These are phyloP conservation scores for Nannospalax galili DNA, from an alignment of 2,113 vertebrate genomes.

Conservation along the genomic window DNA sequence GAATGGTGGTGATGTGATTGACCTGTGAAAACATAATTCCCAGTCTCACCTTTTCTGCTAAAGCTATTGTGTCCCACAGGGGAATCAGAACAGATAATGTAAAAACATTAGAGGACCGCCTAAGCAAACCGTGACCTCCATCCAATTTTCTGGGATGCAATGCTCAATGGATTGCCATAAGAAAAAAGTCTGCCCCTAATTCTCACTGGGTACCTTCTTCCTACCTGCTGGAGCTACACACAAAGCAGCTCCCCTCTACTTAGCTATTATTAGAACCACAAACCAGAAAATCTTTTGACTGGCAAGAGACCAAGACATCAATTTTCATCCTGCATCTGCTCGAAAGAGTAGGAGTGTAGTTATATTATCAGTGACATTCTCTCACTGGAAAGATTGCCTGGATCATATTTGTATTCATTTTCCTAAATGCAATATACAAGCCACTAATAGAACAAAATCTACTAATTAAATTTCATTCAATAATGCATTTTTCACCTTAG, in stretches of 20 bases:
- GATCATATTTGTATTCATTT: conserved; percentile 89
- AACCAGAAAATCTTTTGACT: conserved; percentile 60
- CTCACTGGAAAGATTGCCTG: conserved; percentile 74
- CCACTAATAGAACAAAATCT: conserved; percentile 88
- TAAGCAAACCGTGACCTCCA: not conserved
- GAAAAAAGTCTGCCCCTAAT: not conserved
- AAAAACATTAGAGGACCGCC: not conserved
- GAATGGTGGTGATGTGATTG: no score
- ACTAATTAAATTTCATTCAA: conserved; percentile 89
- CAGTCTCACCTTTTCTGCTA: not conserved
- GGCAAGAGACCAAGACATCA: conserved; percentile 43
- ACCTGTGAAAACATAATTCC: not conserved
- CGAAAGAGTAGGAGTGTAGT: conserved; percentile 72
- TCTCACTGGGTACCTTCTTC: not conserved
- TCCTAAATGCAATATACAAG: conserved; percentile 86
- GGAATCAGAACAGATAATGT: not conserved
- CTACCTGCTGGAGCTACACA: not conserved
- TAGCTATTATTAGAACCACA: conserved; percentile 52
- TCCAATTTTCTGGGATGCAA: not conserved
- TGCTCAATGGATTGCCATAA: not conserved
- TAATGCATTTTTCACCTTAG: conserved; percentile 87
- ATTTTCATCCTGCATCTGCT: conserved; percentile 26
- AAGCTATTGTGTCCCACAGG: not conserved
- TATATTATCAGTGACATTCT: conserved; percentile 72
- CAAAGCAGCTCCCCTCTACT: not conserved